Percentiles rank a stretch among this genome's conserved stretches.
Conservation (phyloP, 2,113 vertebrate genomes). For the Cryptomyrus ogoouensis region DNA sequence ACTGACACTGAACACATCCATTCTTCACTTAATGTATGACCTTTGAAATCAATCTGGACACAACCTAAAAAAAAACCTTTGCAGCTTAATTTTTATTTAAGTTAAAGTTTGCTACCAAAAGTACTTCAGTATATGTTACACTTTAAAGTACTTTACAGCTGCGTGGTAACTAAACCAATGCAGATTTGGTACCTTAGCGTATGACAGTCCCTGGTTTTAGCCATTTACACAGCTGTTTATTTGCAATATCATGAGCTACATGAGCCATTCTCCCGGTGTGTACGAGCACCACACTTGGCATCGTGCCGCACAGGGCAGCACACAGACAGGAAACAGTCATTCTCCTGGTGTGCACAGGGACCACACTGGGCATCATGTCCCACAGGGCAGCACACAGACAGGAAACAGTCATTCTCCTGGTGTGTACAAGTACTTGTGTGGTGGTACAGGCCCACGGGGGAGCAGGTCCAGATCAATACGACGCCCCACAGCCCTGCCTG, state of each 20-base stretch:
- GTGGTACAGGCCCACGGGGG: constrained; percentile 69
- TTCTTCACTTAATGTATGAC: not conserved
- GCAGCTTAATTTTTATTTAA: not conserved
- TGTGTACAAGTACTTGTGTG: constrained; percentile 32
- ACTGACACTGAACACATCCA: not conserved
- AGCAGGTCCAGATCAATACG: constrained; percentile 81
- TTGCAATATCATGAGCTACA: not conserved
- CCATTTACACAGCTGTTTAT: not conserved
- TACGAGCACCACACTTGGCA: not conserved
- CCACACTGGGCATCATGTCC: not conserved
- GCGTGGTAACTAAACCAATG: not conserved
- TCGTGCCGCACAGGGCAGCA: not conserved
- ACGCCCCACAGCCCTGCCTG: constrained; percentile 67
- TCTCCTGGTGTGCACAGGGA: not conserved
- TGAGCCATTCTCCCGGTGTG: not conserved
- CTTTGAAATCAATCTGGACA: not conserved
- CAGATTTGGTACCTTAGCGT: not conserved
- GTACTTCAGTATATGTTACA: not conserved
- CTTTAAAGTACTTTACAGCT: not conserved
- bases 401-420: not conserved
- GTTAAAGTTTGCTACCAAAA: not conserved
- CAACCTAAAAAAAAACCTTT: not conserved
- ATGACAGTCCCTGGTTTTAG: not conserved
- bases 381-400: not conserved
- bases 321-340: not conserved